Conservation (phyloP, 2,888 invertebrate species). For the Pheosia gnoma region DNA sequence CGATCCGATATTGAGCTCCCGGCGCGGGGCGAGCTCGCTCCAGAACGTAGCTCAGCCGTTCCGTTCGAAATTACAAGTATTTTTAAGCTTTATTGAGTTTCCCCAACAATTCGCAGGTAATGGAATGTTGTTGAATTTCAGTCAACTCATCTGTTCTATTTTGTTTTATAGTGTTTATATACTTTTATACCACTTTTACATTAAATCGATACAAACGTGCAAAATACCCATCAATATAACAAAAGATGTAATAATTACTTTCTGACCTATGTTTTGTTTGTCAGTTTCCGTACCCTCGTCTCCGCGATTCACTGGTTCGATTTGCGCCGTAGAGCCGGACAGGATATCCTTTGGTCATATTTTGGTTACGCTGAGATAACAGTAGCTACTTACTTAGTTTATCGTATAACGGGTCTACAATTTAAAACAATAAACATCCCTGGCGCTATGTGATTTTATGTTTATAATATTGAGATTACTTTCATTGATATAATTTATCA, state of each 20-base stretch:
- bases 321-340: background rate
- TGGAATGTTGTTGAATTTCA: constrained; percentile 4
- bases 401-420: background rate
- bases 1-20: constrained; percentile 29
- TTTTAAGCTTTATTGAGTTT: constrained; percentile 25
- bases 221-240: too few species aligned
- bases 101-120: background rate
- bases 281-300: constrained; percentile 5
- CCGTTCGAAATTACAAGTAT: constrained; percentile 17
- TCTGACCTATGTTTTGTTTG: background rate
- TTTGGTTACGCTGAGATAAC: background rate
- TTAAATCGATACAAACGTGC: too few species aligned
- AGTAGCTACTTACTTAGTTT: background rate
- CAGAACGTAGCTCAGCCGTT: background rate
- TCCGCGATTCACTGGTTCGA: background rate
- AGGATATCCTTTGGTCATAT: background rate
- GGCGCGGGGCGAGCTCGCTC: background rate
- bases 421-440: too few species aligned
- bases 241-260: background rate
- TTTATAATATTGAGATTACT: too few species aligned
- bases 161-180: background rate
- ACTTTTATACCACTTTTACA: too few species aligned
- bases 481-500: too few species aligned
- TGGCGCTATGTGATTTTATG: too few species aligned
- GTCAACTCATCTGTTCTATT: background rate